phyloP scores from a whole-genome alignment of 2,888 invertebrate genomes.

The Habrosyne pyritoides region DNA sequence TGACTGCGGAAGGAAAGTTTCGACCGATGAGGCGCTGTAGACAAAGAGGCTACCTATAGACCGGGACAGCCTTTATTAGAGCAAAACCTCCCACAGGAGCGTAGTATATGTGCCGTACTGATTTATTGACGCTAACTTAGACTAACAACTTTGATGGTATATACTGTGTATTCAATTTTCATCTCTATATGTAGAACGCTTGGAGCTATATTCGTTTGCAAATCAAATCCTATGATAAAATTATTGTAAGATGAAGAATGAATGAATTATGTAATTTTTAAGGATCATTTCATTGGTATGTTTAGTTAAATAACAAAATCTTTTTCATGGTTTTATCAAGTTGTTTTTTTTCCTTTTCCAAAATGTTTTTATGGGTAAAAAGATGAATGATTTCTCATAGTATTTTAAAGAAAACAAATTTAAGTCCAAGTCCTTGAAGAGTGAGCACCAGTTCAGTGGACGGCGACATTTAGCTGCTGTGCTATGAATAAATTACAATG shows the following conservation, averaged over 20 bases:
- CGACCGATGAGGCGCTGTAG: slow-evolving; percentile 68
- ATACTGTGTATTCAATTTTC: slow-evolving; percentile 5
- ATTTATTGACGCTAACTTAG: slow-evolving; percentile 48
- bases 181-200: neutral
- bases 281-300: too few relatives aligned
- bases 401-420: slow-evolving; percentile 6
- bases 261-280: neutral
- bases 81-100: slow-evolving; percentile 46
- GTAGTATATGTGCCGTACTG: slow-evolving; percentile 43
- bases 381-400: neutral
- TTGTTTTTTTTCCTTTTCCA: too few relatives aligned
- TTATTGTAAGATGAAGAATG: neutral
- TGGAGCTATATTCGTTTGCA: neutral
- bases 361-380: neutral
- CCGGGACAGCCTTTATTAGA: slow-evolving; percentile 62
- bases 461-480: slow-evolving; percentile 54
- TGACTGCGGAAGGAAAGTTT: slow-evolving; percentile 79
- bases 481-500: slow-evolving; percentile 80
- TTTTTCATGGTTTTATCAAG: too few relatives aligned
- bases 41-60: slow-evolving; percentile 68
- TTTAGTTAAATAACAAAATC: too few relatives aligned
- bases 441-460: slow-evolving; percentile 21
- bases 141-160: slow-evolving; percentile 6
- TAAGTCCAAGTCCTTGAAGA: slow-evolving; percentile 4
- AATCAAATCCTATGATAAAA: neutral